A percentile compares a stretch with the other conserved stretches of the same genome.
These are phyloP conservation scores for Etheostoma spectabile DNA, from an alignment of 2,113 vertebrate genomes.

Conservation along the genomic window DNA sequence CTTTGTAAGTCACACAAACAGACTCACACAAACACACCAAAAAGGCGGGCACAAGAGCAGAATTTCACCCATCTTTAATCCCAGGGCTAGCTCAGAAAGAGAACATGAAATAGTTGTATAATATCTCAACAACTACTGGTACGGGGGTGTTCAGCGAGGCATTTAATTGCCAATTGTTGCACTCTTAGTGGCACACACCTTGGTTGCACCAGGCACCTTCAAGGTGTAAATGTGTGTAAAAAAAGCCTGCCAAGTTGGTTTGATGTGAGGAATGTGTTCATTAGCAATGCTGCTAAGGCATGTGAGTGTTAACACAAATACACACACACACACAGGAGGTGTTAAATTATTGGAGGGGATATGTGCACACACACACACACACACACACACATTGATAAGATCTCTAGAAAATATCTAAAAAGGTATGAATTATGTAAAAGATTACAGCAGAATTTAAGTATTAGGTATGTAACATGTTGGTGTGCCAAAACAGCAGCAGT, in stretches of 20 bases:
- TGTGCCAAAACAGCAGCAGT: neutral
- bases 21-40: constrained; percentile 27
- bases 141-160: constrained; percentile 46
- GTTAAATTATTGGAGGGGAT: constrained; percentile 3
- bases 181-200: constrained; percentile 15
- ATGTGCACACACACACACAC: neutral
- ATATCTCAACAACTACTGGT: constrained; percentile 36
- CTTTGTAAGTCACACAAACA: constrained; percentile 86
- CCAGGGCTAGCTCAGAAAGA: neutral
- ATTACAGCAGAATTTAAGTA: neutral
- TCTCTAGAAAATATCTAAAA: neutral
- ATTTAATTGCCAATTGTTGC: constrained; percentile 55
- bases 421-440: neutral
- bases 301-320: constrained; percentile 10
- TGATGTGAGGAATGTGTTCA: constrained; percentile 28
- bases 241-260: constrained; percentile 15
- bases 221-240: constrained; percentile 24
- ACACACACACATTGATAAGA: neutral
- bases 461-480: neutral
- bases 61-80: constrained; percentile 24
- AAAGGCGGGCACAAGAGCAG: neutral
- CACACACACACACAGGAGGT: neutral
- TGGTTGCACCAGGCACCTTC: constrained; percentile 8
- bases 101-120: constrained; percentile 38
- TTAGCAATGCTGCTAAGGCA: constrained; percentile 26